Base-by-base conservation (phyloP, 2,113 vertebrate species). In the Mobula birostris region DNA sequence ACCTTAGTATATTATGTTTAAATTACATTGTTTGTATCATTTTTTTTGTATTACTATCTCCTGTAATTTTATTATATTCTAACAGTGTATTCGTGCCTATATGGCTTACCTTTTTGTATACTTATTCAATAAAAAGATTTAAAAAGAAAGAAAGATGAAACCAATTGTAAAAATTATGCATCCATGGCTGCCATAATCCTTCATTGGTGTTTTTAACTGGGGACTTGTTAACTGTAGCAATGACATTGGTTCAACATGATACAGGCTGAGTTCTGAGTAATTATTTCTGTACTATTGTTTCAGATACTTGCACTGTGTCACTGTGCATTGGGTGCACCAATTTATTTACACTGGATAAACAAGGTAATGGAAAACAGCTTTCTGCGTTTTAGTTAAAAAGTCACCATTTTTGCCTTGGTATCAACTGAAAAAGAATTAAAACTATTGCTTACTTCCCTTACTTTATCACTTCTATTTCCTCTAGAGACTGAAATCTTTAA, bases 341-440 rank as follows among this genome's bases (percentile, higher is more conserved):
- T 93, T 72, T 76, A 74, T 66, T 93, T 93, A 56, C 91, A 93
- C 70, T 93, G 91, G 91, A 93, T 93, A 15, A 72, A 93, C 70
- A 93, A 93, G 91, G 91, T 93, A 74, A 76, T 93, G 36, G 6
- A 19, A 19, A 5, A 36, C 61, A n/a, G 32, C 82, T 58, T 24
- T 61, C 48, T 32, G 9, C 40, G 56, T 58, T 83, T 58, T 56
- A 83, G 24, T 1, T n/a, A 88, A 88, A 66, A n/a, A 17, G 29
- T n/a, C 29, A 32, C 4, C 58, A 8, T 90, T 32, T 48, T 79
- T 79, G n/a, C 2, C 77, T 36, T 79, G n/a, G 32, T 36, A 17
- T 79, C n/a, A 32, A 36, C 36, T 24, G 76, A 77, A 24, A 77
- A 77, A 77, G 48, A 77, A 77, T n/a, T 29, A 77, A 9, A 70